phyloP scores from a whole-genome alignment of 2,797 vertebrate genomes.

The Clarias platycephalus region DNA sequence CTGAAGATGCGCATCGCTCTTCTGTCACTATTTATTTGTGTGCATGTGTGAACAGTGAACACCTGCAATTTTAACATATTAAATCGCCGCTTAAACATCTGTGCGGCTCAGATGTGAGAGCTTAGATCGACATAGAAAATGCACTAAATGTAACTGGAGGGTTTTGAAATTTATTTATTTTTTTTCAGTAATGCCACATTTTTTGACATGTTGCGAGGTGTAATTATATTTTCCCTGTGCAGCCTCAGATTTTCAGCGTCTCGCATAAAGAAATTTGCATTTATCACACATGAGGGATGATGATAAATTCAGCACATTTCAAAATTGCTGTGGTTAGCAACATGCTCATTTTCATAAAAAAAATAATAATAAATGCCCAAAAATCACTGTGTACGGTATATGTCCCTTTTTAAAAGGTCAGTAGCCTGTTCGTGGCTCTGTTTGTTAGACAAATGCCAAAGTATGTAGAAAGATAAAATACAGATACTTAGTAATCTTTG shows the following conservation, averaged over 20 bases:
- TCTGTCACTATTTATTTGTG: not conserved
- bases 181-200: no score
- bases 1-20: not conserved
- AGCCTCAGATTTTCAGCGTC: no score
- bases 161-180: no score
- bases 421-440: not conserved
- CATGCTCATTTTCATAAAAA: not conserved
- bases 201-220: no score
- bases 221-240: no score
- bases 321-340: not conserved
- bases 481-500: not conserved
- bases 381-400: not conserved
- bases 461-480: not conserved
- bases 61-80: not conserved
- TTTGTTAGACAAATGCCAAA: not conserved
- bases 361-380: no score
- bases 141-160: no score
- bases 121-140: no score
- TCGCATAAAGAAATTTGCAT: not conserved
- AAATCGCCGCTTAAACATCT: not conserved
- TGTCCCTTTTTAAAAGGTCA: not conserved
- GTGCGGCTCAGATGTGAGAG: no score
- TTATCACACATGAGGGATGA: not conserved
- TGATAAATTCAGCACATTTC: not conserved
- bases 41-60: not conserved